These are phyloP conservation scores for Meiosimyza platycephala DNA, from an alignment of 2,888 invertebrate genomes.

Conservation along the genomic window DNA sequence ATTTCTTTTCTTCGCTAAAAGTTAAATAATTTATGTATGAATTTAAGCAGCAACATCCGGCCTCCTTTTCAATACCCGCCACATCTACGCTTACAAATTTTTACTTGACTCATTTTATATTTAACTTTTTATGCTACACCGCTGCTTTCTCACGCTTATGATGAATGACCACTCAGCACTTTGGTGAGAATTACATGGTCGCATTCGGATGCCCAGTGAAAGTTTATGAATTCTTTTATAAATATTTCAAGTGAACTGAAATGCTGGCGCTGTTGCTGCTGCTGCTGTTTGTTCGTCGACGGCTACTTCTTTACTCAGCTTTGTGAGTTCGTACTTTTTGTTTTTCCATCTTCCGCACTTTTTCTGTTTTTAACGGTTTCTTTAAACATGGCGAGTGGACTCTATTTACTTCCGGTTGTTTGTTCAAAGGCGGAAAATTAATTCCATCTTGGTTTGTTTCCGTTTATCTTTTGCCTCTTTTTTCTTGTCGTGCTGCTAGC, in stretches of 20 bases:
- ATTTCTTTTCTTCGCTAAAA: conserved; percentile 44
- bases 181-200: no score
- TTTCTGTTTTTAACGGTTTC: no score
- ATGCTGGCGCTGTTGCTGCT: no score
- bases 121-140: no score
- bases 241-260: no score
- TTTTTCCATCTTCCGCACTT: background rate
- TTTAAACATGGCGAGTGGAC: conserved; percentile 24
- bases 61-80: conserved; percentile 7
- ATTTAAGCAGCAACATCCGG: conserved; percentile 32
- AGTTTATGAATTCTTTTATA: no score
- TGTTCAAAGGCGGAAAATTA: conserved; percentile 67
- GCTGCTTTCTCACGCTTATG: conserved; percentile 2
- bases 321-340: conserved; percentile 1
- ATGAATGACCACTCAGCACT: conserved; percentile 10
- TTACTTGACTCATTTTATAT: no score
- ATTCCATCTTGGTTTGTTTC: conserved; percentile 67
- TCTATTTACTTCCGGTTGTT: conserved; percentile 66
- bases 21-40: conserved; percentile 34
- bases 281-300: no score
- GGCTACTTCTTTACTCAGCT: background rate
- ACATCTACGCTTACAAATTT: no score
- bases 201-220: no score
- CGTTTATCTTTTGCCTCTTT: conserved; percentile 60
- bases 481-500: conserved; percentile 47